A percentile compares a stretch with the other conserved stretches of the same genome.
These are phyloP conservation scores for Microcebus lehilahytsara DNA, from an alignment of 2,113 vertebrate genomes.

Conservation along the genomic window DNA sequence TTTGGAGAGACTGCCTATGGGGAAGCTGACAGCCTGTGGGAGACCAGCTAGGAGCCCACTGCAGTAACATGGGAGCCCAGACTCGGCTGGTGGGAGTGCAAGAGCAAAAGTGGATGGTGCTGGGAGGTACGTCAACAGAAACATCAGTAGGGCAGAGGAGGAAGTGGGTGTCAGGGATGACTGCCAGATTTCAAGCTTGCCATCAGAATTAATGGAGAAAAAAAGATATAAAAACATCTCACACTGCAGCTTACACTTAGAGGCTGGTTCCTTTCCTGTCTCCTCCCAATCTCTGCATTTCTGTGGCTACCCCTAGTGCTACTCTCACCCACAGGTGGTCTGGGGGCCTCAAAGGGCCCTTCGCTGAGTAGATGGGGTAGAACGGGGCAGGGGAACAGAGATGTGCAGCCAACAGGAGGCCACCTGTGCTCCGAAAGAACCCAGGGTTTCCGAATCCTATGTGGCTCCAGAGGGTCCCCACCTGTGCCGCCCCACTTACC, in stretches of 20 bases:
- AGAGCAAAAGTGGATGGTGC: too few relatives aligned
- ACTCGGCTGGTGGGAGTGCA: background rate
- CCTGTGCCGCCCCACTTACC: constrained; percentile 41
- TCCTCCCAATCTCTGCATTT: too few relatives aligned
- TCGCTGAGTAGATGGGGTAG: background rate
- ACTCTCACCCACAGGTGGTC: accelerated
- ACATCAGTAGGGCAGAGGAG: background rate
- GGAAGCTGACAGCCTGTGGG: background rate
- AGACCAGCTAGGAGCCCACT: background rate
- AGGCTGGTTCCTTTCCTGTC: background rate
- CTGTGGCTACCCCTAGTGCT: background rate
- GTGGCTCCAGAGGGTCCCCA: background rate
- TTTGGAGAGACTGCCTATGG: background rate
- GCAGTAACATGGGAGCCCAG: background rate
- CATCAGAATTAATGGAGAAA: background rate
- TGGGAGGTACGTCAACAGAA: accelerated
- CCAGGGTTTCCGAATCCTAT: background rate
- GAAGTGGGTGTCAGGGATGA: background rate
- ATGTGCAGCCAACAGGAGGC: background rate
- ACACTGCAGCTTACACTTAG: background rate
- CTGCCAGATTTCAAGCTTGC: background rate
- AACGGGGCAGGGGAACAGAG: background rate
- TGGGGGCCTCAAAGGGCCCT: too few relatives aligned
- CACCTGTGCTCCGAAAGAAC: background rate
- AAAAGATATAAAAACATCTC: background rate